Base-by-base conservation (phyloP, 2,113 vertebrate genomes). In the Campylomormyrus tamandua region DNA sequence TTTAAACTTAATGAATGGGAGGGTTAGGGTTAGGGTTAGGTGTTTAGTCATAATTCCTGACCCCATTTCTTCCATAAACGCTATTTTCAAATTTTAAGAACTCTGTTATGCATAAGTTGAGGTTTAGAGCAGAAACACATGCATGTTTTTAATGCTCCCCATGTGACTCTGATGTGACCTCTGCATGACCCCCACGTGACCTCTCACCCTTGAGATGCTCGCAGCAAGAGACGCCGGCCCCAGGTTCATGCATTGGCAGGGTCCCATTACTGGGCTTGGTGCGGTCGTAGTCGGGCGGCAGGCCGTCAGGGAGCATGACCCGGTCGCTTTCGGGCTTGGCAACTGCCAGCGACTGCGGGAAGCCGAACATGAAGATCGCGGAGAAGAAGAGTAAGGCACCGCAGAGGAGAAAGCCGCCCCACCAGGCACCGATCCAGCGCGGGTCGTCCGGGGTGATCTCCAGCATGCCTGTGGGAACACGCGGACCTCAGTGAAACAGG, bases 341-440 rank as follows among this genome's bases (percentile, higher is more conserved):
- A 88, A 42, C 83, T 9, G 97, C 94, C 93, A 99, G 95, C 1
- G 98, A 97, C 94, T 98, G 97, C 5, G 98, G 98, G 93, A 99
- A 99, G 49, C 98, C 98, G 3, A 99, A 99, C 98, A 99, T 99
- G 42, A 97, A 93, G 92, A 99, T 94, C 70, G 98, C 97, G 0
- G 98, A 99, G 96, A 97, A 97, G 94, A 99, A 99, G 92, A 99
- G 98, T 95, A 99, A 97, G 96, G 97, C 98, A 95, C 98, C 98
- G 3, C 98, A 99, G 91, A 99, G 97, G 92, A 99, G 97, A 94
- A 99, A 99, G 93, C 98, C 98, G 0, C 95, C 98, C 98, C 98
- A 99, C 98, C 98, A 99, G 17, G 98, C 98, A 87, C 98, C 98
- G 0, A 99, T 99, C 98, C 98, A 99, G 66, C 97, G 97, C 0